A percentile compares a stretch with the other conserved stretches of the same genome.
Evolutionary conservation across 1,140 invertebrate genomes (phyloP).

Genomic region (Achroia grisella): DNA sequence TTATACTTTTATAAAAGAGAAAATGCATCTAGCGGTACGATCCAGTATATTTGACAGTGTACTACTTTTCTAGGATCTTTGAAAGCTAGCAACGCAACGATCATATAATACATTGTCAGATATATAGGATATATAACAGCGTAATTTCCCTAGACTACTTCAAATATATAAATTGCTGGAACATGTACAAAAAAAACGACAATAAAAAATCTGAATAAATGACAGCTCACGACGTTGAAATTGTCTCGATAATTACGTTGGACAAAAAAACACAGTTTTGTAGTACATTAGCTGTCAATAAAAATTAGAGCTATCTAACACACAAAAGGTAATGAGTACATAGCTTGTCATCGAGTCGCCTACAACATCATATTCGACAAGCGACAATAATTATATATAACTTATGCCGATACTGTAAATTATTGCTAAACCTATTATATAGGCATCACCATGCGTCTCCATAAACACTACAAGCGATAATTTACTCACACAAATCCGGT

Average conservation of each 20-base stretch:
- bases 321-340: constrained; percentile 31
- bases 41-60: no score
- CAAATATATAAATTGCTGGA: no score
- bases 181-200: no score
- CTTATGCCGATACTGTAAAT: constrained; percentile 44
- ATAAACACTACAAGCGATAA: constrained; percentile 64
- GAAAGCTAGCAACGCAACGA: no score
- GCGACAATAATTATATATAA: constrained; percentile 42
- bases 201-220: no score
- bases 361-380: constrained; percentile 40
- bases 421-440: constrained; percentile 39
- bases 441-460: constrained; percentile 59
- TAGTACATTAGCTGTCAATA: constrained; percentile 15
- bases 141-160: no score
- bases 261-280: constrained; percentile 21
- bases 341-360: constrained; percentile 32
- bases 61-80: no score
- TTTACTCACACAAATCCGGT: constrained; percentile 60
- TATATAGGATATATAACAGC: no score
- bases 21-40: no score
- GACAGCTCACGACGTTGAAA: not conserved
- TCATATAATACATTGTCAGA: no score
- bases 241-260: not conserved
- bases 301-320: constrained; percentile 35
- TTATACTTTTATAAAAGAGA: no score